Percentiles rank a stretch among this genome's conserved stretches.
These are phyloP conservation scores for Sesia apiformis DNA, from an alignment of 2,888 invertebrate species.

Conservation along the genomic window DNA sequence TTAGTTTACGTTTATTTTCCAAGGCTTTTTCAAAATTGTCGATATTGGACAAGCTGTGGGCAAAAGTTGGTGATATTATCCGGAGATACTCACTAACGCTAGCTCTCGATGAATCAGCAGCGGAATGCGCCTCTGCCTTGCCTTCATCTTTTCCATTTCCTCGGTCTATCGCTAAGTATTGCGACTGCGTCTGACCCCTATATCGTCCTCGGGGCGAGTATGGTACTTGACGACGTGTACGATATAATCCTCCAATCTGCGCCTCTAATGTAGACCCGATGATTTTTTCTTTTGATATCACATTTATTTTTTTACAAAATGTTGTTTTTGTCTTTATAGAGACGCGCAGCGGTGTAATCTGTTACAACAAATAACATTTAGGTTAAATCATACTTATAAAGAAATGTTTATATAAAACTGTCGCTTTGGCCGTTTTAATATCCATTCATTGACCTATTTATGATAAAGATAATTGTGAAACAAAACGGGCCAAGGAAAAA, in stretches of 20 bases:
- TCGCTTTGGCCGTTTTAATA: background rate
- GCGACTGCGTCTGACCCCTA: slow-evolving; percentile 88
- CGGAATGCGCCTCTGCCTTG: slow-evolving; percentile 88
- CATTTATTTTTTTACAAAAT: slow-evolving; percentile 22
- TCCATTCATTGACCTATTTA: slow-evolving; percentile 26
- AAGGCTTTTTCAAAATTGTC: too few species aligned
- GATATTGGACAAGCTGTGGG: too few species aligned
- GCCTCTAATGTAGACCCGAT: background rate
- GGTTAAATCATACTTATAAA: background rate
- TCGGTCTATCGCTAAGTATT: slow-evolving; percentile 78
- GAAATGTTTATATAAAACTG: background rate
- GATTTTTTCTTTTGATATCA: background rate
- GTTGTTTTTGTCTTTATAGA: slow-evolving; percentile 12
- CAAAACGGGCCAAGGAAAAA: slow-evolving; percentile 44
- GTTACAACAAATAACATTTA: slow-evolving; percentile 8
- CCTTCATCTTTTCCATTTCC: slow-evolving; percentile 78
- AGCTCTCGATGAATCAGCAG: slow-evolving; percentile 80
- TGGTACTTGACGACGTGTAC: slow-evolving; percentile 34
- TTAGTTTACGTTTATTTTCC: too few species aligned
- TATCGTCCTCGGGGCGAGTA: slow-evolving; percentile 57
- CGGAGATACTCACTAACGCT: slow-evolving; percentile 78
- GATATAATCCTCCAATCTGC: slow-evolving; percentile 8
- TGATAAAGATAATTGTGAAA: slow-evolving; percentile 45
- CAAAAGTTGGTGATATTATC: too few species aligned
- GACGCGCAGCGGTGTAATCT: slow-evolving; percentile 28